Percentiles rank a stretch among this genome's conserved stretches.
Evolutionary conservation across 2,888 invertebrate species (phyloP).

Genomic region (Drosophila cognata): DNA sequence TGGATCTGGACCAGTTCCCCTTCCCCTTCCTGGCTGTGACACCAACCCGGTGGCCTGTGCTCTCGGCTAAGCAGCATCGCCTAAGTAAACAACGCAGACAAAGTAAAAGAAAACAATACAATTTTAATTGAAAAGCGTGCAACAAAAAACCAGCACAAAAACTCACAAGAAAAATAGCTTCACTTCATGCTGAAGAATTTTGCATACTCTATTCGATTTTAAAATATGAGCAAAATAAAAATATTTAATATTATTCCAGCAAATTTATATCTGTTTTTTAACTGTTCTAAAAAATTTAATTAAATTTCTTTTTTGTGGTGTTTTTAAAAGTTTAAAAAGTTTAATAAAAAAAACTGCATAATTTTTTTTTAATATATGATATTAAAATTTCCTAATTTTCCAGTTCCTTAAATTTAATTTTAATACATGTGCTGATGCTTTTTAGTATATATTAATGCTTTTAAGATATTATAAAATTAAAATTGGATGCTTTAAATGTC

Average conservation of each 20-base stretch:
- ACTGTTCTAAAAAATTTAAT: not conserved
- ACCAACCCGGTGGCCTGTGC: conserved; percentile 39
- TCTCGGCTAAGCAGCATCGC: conserved; percentile 62
- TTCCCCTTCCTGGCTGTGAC: conserved; percentile 30
- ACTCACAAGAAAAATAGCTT: conserved; percentile 37
- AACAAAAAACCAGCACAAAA: conserved; percentile 44
- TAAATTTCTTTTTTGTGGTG: not conserved
- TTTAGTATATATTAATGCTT: not conserved
- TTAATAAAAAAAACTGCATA: not conserved
- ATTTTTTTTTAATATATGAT: no score
- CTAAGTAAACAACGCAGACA: conserved; percentile 83
- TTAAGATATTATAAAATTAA: not conserved
- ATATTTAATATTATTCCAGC: not conserved
- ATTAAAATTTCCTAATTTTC: not conserved
- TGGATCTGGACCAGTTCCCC: conserved; percentile 23
- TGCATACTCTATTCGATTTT: conserved; percentile 15
- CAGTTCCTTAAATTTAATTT: not conserved
- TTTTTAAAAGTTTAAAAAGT: no score
- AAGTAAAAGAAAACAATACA: conserved; percentile 85
- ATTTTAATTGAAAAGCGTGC: conserved; percentile 85
- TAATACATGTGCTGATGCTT: not conserved
- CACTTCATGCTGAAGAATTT: not conserved
- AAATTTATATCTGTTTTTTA: not conserved
- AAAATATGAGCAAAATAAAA: no score
- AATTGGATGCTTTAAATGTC: not conserved